Base-by-base conservation (phyloP, 2,888 invertebrate species). In the Noctua janthina region DNA sequence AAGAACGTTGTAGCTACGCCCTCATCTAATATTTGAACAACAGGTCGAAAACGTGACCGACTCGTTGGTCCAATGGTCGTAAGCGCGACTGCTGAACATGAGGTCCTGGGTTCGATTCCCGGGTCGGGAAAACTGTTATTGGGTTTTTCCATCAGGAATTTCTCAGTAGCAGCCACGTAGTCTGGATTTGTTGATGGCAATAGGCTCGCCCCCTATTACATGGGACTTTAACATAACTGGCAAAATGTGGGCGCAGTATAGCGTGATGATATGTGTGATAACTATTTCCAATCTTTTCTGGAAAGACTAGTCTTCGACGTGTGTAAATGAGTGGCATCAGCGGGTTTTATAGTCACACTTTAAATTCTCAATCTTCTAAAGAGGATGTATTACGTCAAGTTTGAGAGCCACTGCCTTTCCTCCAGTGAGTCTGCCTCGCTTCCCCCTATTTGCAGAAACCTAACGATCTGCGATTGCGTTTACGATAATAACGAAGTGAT, bases 391-490 rank as follows among this genome's bases (percentile, higher is more conserved):
- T 23, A 5, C 23, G 0, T 51, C 23, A 62, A 76, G 66, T 85
- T 88, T 88, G 87, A 85, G 77, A 72, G 10, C 73, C 82, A 4
- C 74, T 81, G 85, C 5, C 76, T 39, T 7, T 13, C 39, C 80
- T 68, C 49, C 39, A 69, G 73, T 20, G 56, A 75, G 67, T 77
- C 76, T 68, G 76, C 51, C 35, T 66, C 87, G 23, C 74, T 78
- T 68, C 78, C 79, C 78, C 71, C 79, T 84, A 64, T 89, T 85
- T 85, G 76, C 70, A 78, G 49, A 82, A 78, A 68, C 68, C 51
- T 87, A 89, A 88, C 85, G 83, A 87, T 82, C 81, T 80, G 69
- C 68, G 75, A 88, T 83, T 78, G 77, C 78, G 81, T 86, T 74
- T 84, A 81, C 76, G 80, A 88, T 88, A 85, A 85, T 81, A 88